Conservation (phyloP, 2,113 vertebrate species). For the Clarias gariepinus region DNA sequence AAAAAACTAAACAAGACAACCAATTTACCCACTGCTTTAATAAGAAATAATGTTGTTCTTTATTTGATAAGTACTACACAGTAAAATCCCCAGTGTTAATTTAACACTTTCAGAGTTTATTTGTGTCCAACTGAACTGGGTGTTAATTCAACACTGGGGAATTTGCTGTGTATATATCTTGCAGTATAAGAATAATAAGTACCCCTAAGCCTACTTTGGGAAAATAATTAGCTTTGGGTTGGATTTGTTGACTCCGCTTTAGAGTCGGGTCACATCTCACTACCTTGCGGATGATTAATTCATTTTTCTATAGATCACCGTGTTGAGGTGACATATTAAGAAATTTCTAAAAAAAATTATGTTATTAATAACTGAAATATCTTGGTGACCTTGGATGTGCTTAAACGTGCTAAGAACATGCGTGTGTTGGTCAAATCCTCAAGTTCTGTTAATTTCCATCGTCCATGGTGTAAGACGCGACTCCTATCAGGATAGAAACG, state of each 20-base stretch:
- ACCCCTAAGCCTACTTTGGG: neutral
- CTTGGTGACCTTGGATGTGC: neutral
- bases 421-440: neutral
- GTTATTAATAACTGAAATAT: neutral
- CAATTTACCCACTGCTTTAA: too few relatives aligned
- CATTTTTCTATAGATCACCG: neutral
- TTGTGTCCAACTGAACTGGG: too few relatives aligned
- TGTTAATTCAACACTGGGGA: too few relatives aligned
- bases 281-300: neutral
- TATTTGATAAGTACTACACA: too few relatives aligned
- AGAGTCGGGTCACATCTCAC: neutral
- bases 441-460: constrained; percentile 57
- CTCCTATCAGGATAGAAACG: neutral
- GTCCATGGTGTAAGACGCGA: constrained; percentile 7
- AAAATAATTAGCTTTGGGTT: neutral
- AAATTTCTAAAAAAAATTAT: neutral
- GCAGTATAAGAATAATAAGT: neutral
- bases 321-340: neutral
- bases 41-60: too few relatives aligned
- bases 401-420: neutral
- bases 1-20: too few relatives aligned
- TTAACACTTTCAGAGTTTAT: too few relatives aligned
- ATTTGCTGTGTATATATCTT: too few relatives aligned
- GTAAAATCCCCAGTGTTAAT: too few relatives aligned
- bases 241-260: neutral